phyloP scores from a whole-genome alignment of 2,888 invertebrate genomes.

The Bimastos eiseni region DNA sequence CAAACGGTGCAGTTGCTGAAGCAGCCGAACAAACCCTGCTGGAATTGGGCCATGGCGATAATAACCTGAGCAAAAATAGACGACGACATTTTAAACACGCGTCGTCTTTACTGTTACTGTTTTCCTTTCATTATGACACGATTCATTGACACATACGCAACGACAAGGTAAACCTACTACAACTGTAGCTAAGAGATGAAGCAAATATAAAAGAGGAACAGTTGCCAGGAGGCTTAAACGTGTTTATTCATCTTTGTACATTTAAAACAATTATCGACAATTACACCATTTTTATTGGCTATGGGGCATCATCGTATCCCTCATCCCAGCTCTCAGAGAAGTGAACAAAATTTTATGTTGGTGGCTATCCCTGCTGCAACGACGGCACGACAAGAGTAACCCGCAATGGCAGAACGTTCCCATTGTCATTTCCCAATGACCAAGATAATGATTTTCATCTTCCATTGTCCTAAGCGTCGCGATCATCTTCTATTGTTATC shows the following conservation, averaged over 20 bases:
- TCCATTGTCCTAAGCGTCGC: background rate
- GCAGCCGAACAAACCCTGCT: conserved; percentile 56
- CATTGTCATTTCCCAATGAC: background rate
- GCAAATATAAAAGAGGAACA: too few species aligned
- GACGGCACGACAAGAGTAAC: background rate
- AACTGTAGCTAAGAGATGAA: too few species aligned
- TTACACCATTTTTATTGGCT: too few species aligned
- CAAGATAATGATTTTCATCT: background rate
- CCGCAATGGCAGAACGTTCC: background rate
- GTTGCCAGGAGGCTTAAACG: too few species aligned
- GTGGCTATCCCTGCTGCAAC: background rate
- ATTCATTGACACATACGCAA: too few species aligned
- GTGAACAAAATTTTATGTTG: background rate
- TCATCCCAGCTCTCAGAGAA: background rate
- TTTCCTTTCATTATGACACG: too few species aligned
- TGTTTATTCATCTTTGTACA: background rate
- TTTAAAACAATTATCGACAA: background rate
- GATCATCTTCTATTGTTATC: too few species aligned
- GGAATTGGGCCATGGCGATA: background rate
- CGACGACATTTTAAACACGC: too few species aligned
- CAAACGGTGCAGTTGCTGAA: conserved; percentile 57
- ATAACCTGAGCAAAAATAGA: background rate
- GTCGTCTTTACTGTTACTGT: too few species aligned
- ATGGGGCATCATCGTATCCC: background rate
- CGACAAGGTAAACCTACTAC: too few species aligned